phyloP scores from a whole-genome alignment of 37 sponge, comb jelly and placozoan genomes.

The Tethya wilhelma region DNA sequence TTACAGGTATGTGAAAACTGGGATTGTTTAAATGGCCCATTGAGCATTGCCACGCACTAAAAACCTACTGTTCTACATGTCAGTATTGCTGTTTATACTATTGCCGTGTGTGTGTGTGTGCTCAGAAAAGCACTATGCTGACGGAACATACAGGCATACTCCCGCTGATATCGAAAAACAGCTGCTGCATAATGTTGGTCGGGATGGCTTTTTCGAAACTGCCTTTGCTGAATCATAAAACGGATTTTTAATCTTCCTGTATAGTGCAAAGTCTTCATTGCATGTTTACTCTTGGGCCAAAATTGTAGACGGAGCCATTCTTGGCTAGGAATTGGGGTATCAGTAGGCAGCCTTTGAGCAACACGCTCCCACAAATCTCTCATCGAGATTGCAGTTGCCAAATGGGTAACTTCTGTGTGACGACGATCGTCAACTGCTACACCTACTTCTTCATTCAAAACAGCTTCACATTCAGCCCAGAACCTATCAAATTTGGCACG shows the following conservation, averaged over 20 bases:
- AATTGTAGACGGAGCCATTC: constrained; percentile 55
- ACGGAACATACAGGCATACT: too few relatives aligned
- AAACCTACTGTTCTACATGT: too few relatives aligned
- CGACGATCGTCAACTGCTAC: constrained; percentile 56
- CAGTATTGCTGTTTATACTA: too few relatives aligned
- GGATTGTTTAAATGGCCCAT: too few relatives aligned
- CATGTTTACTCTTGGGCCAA: constrained; percentile 38
- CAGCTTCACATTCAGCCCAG: constrained; percentile 43
- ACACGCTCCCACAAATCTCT: constrained; percentile 21
- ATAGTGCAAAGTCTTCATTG: constrained; percentile 33
- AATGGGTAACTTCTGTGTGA: constrained; percentile 38
- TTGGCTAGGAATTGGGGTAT: constrained; percentile 14
- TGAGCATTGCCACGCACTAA: too few relatives aligned
- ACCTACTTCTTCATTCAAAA: constrained; percentile 51
- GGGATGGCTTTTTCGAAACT: constrained; percentile 40
- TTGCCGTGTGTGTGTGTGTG: too few relatives aligned
- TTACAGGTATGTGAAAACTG: too few relatives aligned
- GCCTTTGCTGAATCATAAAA: constrained; percentile 48
- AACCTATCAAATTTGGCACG: constrained; percentile 35
- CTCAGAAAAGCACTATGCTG: too few relatives aligned
- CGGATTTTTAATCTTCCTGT: constrained; percentile 36
- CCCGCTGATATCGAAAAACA: too few relatives aligned
- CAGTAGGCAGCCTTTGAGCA: constrained; percentile 1
- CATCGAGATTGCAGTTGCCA: constrained; percentile 12
- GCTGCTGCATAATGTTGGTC: constrained; percentile 57